These are phyloP conservation scores for Fistularia tabacaria DNA, from an alignment of 2,797 vertebrate species.

Conservation along the genomic window DNA sequence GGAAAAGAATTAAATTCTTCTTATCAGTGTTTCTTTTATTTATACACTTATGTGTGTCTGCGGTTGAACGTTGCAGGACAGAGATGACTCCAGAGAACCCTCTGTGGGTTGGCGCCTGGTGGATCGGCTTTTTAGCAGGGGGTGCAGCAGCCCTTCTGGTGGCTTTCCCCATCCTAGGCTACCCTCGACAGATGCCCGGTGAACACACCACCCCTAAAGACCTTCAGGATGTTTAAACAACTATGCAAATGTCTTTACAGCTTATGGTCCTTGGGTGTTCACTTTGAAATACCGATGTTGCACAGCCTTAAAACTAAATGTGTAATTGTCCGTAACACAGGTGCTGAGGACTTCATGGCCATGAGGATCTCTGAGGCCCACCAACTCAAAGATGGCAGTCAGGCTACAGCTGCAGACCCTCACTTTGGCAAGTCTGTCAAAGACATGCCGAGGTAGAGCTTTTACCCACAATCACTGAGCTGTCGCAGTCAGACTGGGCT, in stretches of 20 bases:
- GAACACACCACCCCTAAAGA: slow-evolving; percentile 1
- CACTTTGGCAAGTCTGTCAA: slow-evolving; percentile 88
- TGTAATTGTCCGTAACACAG: slow-evolving; percentile 55
- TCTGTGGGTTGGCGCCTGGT: slow-evolving; percentile 95
- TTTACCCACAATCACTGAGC: too few relatives aligned
- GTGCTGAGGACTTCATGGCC: slow-evolving; percentile 81
- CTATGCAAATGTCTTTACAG: too few relatives aligned
- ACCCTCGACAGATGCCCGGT: slow-evolving; percentile 91
- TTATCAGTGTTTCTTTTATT: neutral
- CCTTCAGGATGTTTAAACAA: neutral
- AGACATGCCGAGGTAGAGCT: slow-evolving; percentile 86
- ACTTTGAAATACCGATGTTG: too few relatives aligned
- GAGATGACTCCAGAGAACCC: slow-evolving; percentile 85
- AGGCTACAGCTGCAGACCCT: slow-evolving; percentile 71
- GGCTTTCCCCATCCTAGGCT: slow-evolving; percentile 88
- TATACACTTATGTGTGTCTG: neutral
- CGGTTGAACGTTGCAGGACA: slow-evolving; percentile 63
- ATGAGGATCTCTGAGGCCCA: slow-evolving; percentile 86
- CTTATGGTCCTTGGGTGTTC: too few relatives aligned
- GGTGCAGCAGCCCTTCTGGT: slow-evolving; percentile 82
- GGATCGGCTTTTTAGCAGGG: slow-evolving; percentile 88
- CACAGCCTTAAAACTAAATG: too few relatives aligned
- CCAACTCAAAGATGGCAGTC: slow-evolving; percentile 82
- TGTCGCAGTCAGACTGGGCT: neutral
- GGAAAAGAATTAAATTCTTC: too few relatives aligned